phyloP scores from a whole-genome alignment of 30 jellyfish, hydroid and myxozoan species.

The Cassiopea xamachana region DNA sequence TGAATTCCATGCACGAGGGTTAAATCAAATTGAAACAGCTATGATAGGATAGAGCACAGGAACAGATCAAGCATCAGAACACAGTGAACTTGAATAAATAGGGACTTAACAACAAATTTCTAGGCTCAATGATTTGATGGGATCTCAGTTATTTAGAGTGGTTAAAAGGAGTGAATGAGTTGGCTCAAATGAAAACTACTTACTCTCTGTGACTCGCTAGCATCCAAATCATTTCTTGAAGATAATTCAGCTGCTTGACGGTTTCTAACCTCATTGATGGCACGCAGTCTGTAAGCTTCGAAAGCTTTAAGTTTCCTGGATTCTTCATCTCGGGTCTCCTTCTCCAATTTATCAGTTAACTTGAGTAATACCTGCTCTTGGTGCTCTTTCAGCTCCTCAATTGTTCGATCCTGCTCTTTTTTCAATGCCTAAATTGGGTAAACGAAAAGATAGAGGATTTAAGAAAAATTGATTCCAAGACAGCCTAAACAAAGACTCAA shows the following conservation, averaged over 20 bases:
- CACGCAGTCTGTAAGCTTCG: conserved; percentile 79
- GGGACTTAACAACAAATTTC: too few relatives aligned
- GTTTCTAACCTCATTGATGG: conserved; percentile 79
- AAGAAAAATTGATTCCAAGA: too few relatives aligned
- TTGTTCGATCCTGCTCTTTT: conserved; percentile 84
- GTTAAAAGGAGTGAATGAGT: not conserved
- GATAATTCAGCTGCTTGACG: conserved; percentile 92
- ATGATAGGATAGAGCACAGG: too few relatives aligned
- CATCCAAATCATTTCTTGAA: conserved; percentile 81
- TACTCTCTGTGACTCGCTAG: conserved; percentile 76
- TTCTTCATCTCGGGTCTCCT: conserved; percentile 80
- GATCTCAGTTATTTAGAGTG: not conserved
- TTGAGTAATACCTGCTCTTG: conserved; percentile 69
- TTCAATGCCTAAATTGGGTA: conserved; percentile 68
- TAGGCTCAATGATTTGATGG: not conserved
- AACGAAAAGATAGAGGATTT: not conserved
- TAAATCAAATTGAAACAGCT: too few relatives aligned
- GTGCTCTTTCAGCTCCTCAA: conserved; percentile 82
- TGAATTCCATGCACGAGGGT: too few relatives aligned
- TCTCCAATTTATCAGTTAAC: conserved; percentile 71
- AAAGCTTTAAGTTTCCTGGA: conserved; percentile 72
- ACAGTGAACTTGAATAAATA: too few relatives aligned
- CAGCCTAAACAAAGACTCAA: too few relatives aligned
- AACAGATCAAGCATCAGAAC: too few relatives aligned
- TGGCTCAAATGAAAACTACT: not conserved